Conservation (phyloP, 2,113 vertebrate species). For the Balaeniceps rex region DNA sequence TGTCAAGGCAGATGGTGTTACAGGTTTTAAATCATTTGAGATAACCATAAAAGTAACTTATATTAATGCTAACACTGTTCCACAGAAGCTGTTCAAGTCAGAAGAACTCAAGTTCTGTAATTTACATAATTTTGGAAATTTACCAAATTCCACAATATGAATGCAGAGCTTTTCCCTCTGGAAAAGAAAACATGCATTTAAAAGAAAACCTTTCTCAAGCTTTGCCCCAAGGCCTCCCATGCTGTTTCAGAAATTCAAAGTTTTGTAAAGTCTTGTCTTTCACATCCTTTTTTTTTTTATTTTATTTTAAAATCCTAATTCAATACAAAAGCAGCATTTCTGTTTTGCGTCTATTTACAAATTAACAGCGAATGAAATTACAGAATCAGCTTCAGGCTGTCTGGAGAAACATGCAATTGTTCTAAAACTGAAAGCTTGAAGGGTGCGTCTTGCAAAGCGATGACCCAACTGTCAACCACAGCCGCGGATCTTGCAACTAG, state of each 20-base stretch:
- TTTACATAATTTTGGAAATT: not conserved
- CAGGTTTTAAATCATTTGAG: not conserved
- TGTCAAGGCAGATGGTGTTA: not conserved
- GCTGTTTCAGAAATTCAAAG: not conserved
- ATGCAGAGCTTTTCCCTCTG: not conserved
- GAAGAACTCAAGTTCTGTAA: not conserved
- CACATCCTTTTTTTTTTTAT: not conserved
- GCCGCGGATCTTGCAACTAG: accelerated
- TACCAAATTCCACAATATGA: not conserved
- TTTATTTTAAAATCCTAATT: not conserved
- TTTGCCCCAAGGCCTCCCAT: not conserved
- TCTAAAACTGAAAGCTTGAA: not conserved
- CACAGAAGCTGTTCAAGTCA: not conserved
- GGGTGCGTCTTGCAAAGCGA: not conserved
- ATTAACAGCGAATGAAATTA: not conserved
- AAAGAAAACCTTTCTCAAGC: not conserved
- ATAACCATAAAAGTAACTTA: not conserved
- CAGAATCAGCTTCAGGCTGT: not conserved
- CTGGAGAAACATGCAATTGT: not conserved
- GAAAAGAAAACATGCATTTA: not conserved
- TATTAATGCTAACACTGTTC: not conserved
- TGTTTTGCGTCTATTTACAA: not conserved
- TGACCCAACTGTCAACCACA: not conserved
- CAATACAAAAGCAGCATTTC: not conserved
- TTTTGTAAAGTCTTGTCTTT: not conserved